These are phyloP conservation scores for Holacanthus passer DNA, from an alignment of 2,113 vertebrate species.

Conservation along the genomic window DNA sequence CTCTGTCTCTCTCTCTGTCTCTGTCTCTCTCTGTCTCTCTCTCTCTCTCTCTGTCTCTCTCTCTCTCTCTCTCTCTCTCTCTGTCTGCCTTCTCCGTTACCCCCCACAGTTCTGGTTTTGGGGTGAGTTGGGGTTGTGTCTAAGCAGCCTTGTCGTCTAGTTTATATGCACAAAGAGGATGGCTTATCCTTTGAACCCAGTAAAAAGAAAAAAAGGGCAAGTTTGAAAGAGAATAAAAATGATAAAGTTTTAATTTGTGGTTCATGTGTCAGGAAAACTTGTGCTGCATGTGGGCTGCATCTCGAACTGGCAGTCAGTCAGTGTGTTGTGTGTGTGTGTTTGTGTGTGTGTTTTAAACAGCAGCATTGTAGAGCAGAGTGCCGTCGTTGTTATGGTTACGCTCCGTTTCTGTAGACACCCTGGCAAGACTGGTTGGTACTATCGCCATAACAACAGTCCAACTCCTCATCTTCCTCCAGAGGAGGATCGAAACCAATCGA, in stretches of 20 bases:
- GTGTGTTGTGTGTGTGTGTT: conserved; percentile 20
- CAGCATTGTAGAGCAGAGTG: conserved; percentile 67
- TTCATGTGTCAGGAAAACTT: conserved; percentile 24
- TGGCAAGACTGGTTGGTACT: conserved; percentile 52
- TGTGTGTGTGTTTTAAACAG: conserved; percentile 40
- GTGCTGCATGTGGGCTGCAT: conserved; percentile 42
- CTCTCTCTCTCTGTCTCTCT: too few species aligned
- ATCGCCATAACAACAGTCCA: conserved; percentile 70
- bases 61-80: too few species aligned
- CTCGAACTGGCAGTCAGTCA: conserved; percentile 16
- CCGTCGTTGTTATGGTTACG: conserved; percentile 71
- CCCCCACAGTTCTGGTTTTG: not conserved
- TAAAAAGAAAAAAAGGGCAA: not conserved
- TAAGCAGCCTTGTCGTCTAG: not conserved
- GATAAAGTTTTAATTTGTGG: conserved; percentile 26
- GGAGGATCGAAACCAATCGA: too few species aligned
- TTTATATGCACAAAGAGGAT: conserved; percentile 15
- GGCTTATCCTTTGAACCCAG: not conserved
- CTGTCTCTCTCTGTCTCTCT: too few species aligned
- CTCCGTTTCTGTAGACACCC: conserved; percentile 58
- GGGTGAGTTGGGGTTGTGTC: not conserved
- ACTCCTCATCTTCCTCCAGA: conserved; percentile 56
- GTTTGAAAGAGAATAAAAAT: conserved; percentile 13
- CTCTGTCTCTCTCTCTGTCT: too few species aligned
- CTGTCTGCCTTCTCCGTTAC: not conserved